phyloP scores from a whole-genome alignment of 2,888 invertebrate genomes.

The Lithophane ornitopus region DNA sequence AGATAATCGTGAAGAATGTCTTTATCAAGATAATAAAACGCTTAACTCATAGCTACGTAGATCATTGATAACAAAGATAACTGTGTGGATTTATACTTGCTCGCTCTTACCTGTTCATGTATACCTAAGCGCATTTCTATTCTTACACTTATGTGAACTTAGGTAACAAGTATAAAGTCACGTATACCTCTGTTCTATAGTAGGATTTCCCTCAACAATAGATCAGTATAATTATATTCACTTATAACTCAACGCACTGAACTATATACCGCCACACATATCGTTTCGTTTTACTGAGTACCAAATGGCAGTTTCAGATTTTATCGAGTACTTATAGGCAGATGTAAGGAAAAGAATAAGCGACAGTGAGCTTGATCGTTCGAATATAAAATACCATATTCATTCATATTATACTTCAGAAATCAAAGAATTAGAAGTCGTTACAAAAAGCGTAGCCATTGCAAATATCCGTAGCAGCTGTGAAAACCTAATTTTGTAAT shows the following conservation, averaged over 20 bases:
- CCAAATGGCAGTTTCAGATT: slow-evolving; percentile 5
- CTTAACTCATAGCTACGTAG: slow-evolving; percentile 66
- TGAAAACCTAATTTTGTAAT: background rate
- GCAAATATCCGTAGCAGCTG: background rate
- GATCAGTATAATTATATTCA: background rate
- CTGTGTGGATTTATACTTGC: slow-evolving; percentile 63
- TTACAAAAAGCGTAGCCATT: slow-evolving; percentile 1
- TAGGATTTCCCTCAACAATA: background rate
- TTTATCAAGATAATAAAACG: slow-evolving; percentile 76
- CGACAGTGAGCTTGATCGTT: background rate
- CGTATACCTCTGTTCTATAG: background rate
- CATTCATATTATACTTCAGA: background rate
- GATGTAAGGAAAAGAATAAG: no score
- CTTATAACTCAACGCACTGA: slow-evolving; percentile 1
- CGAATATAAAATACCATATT: background rate
- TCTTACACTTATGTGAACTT: slow-evolving; percentile 7
- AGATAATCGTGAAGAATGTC: slow-evolving; percentile 73
- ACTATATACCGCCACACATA: background rate
- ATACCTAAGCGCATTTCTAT: slow-evolving; percentile 31
- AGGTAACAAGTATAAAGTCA: slow-evolving; percentile 7
- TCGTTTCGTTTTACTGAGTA: background rate
- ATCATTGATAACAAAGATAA: slow-evolving; percentile 71
- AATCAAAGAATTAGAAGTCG: background rate
- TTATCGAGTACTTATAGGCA: background rate
- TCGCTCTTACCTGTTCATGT: slow-evolving; percentile 46